Evolutionary conservation across 1,140 invertebrate genomes (phyloP).

Genomic region (Penaeus vannamei): DNA sequence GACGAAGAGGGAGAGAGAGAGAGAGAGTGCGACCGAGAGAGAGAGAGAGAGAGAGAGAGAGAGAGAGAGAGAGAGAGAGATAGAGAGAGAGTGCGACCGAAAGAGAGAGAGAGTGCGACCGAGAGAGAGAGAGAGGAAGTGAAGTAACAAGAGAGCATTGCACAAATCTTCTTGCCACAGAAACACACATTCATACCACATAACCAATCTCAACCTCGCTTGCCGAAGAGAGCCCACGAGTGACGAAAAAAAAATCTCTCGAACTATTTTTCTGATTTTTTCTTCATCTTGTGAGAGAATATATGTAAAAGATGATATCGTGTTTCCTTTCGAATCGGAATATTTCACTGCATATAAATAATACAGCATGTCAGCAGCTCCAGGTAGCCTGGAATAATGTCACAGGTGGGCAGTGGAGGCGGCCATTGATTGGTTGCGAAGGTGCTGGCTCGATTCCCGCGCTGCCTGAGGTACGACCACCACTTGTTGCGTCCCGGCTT

Average conservation of each 20-base stretch:
- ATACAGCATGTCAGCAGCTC: not conserved
- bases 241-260: too few species aligned
- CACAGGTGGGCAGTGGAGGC: slow-evolving; percentile 29
- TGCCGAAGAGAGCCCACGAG: too few species aligned
- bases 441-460: not conserved
- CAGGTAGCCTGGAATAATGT: slow-evolving; percentile 21
- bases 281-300: too few species aligned
- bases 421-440: slow-evolving; percentile 38
- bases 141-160: too few species aligned
- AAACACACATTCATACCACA: too few species aligned
- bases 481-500: slow-evolving; percentile 31
- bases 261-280: too few species aligned
- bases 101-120: not conserved
- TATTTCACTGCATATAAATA: not conserved
- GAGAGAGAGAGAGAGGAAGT: too few species aligned
- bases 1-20: slow-evolving; percentile 6
- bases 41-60: not conserved
- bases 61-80: not conserved
- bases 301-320: not conserved
- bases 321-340: not conserved
- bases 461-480: slow-evolving; percentile 38
- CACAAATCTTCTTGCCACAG: too few species aligned
- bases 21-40: not conserved
- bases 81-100: not conserved
- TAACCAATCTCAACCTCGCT: too few species aligned